Evolutionary conservation across 1,140 invertebrate species (phyloP).

Genomic region (Sitophilus oryzae): DNA sequence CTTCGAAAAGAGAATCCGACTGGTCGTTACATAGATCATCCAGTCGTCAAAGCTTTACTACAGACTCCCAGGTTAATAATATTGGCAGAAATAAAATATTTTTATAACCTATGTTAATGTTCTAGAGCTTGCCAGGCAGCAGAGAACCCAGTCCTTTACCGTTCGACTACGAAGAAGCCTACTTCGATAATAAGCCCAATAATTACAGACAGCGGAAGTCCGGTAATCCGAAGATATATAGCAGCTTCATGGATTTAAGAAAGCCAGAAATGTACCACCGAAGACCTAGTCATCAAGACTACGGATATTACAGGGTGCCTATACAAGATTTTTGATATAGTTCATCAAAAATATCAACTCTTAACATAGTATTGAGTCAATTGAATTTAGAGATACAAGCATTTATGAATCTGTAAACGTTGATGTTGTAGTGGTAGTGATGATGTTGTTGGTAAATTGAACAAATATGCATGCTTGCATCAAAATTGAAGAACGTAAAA

Average conservation of each 20-base stretch:
- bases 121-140: slow-evolving; percentile 40
- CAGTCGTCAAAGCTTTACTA: slow-evolving; percentile 58
- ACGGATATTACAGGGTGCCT: slow-evolving; percentile 37
- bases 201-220: slow-evolving; percentile 22
- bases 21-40: slow-evolving; percentile 49
- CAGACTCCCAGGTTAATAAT: slow-evolving; percentile 57
- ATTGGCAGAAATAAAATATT: too few species aligned
- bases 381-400: slow-evolving; percentile 28
- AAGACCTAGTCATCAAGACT: slow-evolving; percentile 29
- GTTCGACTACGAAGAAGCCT: slow-evolving; percentile 37
- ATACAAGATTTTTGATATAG: too few species aligned
- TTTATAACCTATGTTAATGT: slow-evolving; percentile 2
- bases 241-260: slow-evolving; percentile 42
- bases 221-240: slow-evolving; percentile 21
- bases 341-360: background rate
- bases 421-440: background rate
- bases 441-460: background rate
- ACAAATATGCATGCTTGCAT: slow-evolving; percentile 1
- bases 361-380: slow-evolving; percentile 11
- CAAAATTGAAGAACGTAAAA: too few species aligned
- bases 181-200: slow-evolving; percentile 22
- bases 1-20: slow-evolving; percentile 34
- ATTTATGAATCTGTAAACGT: background rate
- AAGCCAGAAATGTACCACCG: slow-evolving; percentile 38
- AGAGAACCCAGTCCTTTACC: slow-evolving; percentile 46